phyloP scores from a whole-genome alignment of 1,140 invertebrate genomes.

The Bombyx mandarina region DNA sequence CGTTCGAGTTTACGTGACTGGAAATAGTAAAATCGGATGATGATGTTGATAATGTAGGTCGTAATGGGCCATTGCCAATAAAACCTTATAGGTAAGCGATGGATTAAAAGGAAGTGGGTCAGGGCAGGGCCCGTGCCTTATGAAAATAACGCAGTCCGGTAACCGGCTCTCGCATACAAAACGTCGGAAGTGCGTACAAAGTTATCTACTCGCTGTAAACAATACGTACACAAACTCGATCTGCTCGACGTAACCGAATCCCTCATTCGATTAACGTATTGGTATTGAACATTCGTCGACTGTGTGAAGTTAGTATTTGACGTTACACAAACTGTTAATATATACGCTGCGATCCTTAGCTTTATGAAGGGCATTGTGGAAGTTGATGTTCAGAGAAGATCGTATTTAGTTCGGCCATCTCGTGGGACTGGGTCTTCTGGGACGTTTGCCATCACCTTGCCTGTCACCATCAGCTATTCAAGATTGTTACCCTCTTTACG shows the following conservation, averaged over 20 bases:
- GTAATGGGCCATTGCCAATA: conserved; percentile 67
- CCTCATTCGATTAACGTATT: conserved; percentile 1
- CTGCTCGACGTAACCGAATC: conserved; percentile 7
- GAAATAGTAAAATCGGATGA: conserved; percentile 70
- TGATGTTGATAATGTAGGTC: conserved; percentile 69
- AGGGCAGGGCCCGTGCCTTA: conserved; percentile 54
- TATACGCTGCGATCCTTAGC: no score
- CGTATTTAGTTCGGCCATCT: no score
- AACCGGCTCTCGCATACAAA: conserved; percentile 17
- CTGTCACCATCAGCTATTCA: no score
- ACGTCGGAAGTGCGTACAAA: conserved; percentile 20
- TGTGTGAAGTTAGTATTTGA: neutral
- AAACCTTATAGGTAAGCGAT: conserved; percentile 70
- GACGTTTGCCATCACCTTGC: no score
- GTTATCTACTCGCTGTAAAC: conserved; percentile 21
- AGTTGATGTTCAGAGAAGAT: no score
- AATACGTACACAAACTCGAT: conserved; percentile 14
- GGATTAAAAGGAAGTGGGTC: conserved; percentile 66
- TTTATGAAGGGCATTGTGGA: no score
- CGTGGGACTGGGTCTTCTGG: no score
- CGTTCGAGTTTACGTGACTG: conserved; percentile 66
- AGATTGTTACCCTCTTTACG: no score
- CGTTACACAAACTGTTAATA: no score
- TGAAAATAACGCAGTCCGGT: conserved; percentile 41
- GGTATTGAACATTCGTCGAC: neutral